Percentiles rank a stretch among this genome's conserved stretches.
Conservation (phyloP, 2,113 vertebrate species). For the Entosphenus tridentatus region DNA sequence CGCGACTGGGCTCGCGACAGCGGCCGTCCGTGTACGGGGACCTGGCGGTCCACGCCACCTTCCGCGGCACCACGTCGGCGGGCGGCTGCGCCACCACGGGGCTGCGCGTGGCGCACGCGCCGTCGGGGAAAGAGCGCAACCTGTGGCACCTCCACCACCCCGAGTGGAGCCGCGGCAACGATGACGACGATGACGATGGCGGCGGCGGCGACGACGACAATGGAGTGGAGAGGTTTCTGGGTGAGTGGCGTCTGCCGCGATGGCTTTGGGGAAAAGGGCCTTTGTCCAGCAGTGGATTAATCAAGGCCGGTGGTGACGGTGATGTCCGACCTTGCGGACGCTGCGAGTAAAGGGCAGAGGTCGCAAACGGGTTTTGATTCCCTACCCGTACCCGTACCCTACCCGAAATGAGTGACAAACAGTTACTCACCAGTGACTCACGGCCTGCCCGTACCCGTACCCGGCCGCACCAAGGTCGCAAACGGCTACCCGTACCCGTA, state of each 20-base stretch:
- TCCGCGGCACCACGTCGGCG: conserved; percentile 51
- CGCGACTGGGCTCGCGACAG: conserved; percentile 71
- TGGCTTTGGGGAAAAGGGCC: too few relatives aligned
- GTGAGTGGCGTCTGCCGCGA: conserved; percentile 27
- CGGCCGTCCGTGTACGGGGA: conserved; percentile 74
- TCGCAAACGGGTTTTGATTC: too few relatives aligned
- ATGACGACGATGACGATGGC: conserved; percentile 36
- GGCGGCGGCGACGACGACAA: conserved; percentile 42
- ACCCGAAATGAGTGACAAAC: too few relatives aligned
- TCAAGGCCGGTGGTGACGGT: too few relatives aligned
- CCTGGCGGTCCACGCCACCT: conserved; percentile 82
- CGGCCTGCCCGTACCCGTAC: too few relatives aligned
- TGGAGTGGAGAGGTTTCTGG: conserved; percentile 58
- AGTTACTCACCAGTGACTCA: too few relatives aligned
- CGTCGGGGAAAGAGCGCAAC: conserved; percentile 70
- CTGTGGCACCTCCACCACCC: conserved; percentile 98
- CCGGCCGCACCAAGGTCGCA: too few relatives aligned
- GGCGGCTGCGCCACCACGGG: conserved; percentile 93
- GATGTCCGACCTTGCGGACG: too few relatives aligned
- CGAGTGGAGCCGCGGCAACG: conserved; percentile 36
- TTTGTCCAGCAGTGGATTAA: too few relatives aligned
- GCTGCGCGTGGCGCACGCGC: conserved; percentile 73
- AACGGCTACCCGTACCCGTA: too few relatives aligned
- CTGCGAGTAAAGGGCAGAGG: too few relatives aligned
- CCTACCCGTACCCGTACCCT: too few relatives aligned